Conservation (phyloP, 2,113 vertebrate genomes). For the Corydoras sp. region DNA sequence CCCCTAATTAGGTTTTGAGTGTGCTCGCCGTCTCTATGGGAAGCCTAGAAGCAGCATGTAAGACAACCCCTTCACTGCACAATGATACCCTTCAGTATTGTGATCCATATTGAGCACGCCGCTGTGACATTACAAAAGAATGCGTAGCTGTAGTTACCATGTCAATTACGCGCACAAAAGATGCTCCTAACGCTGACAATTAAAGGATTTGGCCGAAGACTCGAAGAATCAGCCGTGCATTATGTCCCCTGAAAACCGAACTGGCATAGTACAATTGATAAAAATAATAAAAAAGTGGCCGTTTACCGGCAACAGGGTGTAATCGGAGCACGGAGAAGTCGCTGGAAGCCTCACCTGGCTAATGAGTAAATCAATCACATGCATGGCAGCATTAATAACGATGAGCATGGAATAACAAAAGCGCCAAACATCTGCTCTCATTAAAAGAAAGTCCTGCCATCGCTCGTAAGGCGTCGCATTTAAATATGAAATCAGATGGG, state of each 20-base stretch:
- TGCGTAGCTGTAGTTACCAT: not conserved
- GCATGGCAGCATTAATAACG: slow-evolving; percentile 27
- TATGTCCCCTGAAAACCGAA: not conserved
- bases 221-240: not conserved
- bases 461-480: not conserved
- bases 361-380: slow-evolving; percentile 33
- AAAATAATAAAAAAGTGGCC: not conserved
- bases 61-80: slow-evolving; percentile 36
- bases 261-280: not conserved
- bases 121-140: not conserved
- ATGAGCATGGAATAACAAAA: slow-evolving; percentile 19
- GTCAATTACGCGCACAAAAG: not conserved
- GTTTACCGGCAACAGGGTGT: slow-evolving; percentile 14
- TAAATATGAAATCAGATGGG: slow-evolving; percentile 7
- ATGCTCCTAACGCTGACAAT: not conserved
- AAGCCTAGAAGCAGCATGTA: slow-evolving; percentile 37
- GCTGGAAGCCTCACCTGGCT: slow-evolving; percentile 25
- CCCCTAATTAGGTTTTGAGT: slow-evolving; percentile 46
- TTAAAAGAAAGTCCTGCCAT: slow-evolving; percentile 12
- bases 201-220: not conserved
- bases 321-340: slow-evolving; percentile 27
- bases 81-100: slow-evolving; percentile 29
- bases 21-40: slow-evolving; percentile 36
- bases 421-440: slow-evolving; percentile 20
- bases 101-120: slow-evolving; percentile 14